phyloP scores from a whole-genome alignment of 2,888 invertebrate species.

The Cryptus armator region DNA sequence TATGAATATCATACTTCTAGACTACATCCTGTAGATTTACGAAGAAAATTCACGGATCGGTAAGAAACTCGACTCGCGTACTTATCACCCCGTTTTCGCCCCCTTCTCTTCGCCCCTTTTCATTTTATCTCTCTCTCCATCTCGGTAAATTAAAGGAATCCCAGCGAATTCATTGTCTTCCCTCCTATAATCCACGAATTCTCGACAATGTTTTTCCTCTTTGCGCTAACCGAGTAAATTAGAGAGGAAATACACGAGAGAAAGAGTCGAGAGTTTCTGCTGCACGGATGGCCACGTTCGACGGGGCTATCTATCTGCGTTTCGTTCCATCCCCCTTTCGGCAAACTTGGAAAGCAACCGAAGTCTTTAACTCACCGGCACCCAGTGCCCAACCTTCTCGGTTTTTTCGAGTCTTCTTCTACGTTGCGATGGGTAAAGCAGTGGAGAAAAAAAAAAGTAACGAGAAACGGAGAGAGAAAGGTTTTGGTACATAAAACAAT shows the following conservation, averaged over 20 bases:
- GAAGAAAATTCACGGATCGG: conserved; percentile 57
- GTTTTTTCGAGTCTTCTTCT: conserved; percentile 36
- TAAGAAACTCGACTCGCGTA: conserved; percentile 52
- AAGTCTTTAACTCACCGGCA: conserved; percentile 38
- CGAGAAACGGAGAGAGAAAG: conserved; percentile 40
- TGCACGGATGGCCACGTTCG: conserved; percentile 51
- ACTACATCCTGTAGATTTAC: conserved; percentile 50
- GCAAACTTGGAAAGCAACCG: conserved; percentile 8
- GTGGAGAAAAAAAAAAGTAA: conserved; percentile 17
- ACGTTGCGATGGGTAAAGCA: conserved; percentile 16
- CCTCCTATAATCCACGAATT: conserved; percentile 47
- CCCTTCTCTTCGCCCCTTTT: conserved; percentile 5
- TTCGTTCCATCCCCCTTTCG: conserved; percentile 5
- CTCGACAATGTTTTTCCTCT: conserved; percentile 48
- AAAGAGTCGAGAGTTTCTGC: conserved; percentile 32
- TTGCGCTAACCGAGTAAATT: conserved; percentile 46
- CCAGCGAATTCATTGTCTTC: conserved; percentile 49
- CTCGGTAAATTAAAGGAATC: conserved; percentile 57
- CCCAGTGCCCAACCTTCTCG: conserved; percentile 22
- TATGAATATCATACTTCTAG: not conserved
- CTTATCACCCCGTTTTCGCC: conserved; percentile 50
- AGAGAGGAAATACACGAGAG: conserved; percentile 51
- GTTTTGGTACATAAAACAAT: conserved; percentile 55
- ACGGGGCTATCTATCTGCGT: conserved; percentile 48
- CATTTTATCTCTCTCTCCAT: conserved; percentile 27